phyloP scores from a whole-genome alignment of 2,797 vertebrate genomes.

The Hoplostethus mediterraneus region DNA sequence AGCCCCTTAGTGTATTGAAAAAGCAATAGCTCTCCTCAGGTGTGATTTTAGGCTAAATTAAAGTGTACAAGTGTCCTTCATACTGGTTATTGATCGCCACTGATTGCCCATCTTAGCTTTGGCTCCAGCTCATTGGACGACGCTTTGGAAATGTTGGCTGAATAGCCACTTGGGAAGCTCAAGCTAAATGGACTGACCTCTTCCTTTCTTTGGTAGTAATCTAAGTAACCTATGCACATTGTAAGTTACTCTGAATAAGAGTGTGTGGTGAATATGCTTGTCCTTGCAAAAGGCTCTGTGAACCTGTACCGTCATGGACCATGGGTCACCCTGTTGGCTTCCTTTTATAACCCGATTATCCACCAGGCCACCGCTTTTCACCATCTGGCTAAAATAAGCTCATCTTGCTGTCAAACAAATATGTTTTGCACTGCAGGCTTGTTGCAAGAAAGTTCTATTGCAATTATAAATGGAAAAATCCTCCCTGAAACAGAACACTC shows the following conservation, averaged over 20 bases:
- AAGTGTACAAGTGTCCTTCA: slow-evolving; percentile 56
- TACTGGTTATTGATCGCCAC: slow-evolving; percentile 54
- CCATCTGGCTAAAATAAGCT: slow-evolving; percentile 19
- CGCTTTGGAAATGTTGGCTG: slow-evolving; percentile 29
- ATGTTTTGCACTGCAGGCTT: slow-evolving; percentile 21
- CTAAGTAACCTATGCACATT: not conserved
- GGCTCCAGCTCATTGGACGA: slow-evolving; percentile 56
- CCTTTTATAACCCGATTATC: not conserved
- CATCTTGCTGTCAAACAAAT: slow-evolving; percentile 30
- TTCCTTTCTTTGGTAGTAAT: not conserved
- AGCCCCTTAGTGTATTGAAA: slow-evolving; percentile 36
- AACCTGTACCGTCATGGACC: not conserved
- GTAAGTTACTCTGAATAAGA: not conserved
- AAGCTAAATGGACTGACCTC: slow-evolving; percentile 15
- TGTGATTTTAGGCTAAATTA: slow-evolving; percentile 55
- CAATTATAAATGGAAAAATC: slow-evolving; percentile 34
- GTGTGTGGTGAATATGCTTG: not conserved
- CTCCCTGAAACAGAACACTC: slow-evolving; percentile 8
- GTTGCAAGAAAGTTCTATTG: slow-evolving; percentile 41
- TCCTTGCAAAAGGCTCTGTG: not conserved
- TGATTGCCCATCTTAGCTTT: slow-evolving; percentile 66
- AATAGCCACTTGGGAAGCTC: not conserved
- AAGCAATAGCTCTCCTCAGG: slow-evolving; percentile 56
- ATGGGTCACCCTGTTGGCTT: too few relatives aligned
- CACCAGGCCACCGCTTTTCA: slow-evolving; percentile 20